phyloP scores from a whole-genome alignment of 2,888 invertebrate species.

The Heterodera filipjevi region DNA sequence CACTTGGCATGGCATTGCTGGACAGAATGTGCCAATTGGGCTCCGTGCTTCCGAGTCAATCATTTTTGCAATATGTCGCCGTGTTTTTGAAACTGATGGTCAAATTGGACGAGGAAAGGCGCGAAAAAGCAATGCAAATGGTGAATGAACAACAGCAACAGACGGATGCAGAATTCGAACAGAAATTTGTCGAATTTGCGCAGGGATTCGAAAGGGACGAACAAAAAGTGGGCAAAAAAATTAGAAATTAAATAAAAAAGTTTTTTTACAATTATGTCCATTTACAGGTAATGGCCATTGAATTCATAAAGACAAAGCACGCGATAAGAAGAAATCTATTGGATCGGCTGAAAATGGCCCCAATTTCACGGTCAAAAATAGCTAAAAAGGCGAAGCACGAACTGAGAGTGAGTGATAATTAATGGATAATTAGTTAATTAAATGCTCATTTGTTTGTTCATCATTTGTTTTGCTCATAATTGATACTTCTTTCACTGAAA shows the following conservation, averaged over 20 bases:
- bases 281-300: constrained; percentile 1
- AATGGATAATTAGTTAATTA: neutral
- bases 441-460: too few relatives aligned
- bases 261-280: neutral
- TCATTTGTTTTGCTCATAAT: neutral
- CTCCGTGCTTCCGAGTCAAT: neutral
- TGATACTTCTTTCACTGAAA: neutral
- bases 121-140: neutral
- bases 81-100: neutral
- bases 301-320: neutral
- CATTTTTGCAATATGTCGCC: neutral
- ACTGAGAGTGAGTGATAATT: neutral
- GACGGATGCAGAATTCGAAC: neutral
- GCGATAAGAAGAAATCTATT: neutral
- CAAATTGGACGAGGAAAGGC: neutral
- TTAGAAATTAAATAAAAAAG: neutral
- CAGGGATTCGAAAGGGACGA: neutral
- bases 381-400: neutral
- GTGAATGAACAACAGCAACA: neutral
- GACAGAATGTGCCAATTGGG: constrained; percentile 5
- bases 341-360: constrained; percentile 3
- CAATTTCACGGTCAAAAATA: neutral
- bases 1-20: neutral
- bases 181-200: constrained; percentile 1
- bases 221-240: neutral